Evolutionary conservation across 2,113 vertebrate species (phyloP), one percentile per base, ranked within the genome.

Genomic region (Hydropotes inermis): DNA sequence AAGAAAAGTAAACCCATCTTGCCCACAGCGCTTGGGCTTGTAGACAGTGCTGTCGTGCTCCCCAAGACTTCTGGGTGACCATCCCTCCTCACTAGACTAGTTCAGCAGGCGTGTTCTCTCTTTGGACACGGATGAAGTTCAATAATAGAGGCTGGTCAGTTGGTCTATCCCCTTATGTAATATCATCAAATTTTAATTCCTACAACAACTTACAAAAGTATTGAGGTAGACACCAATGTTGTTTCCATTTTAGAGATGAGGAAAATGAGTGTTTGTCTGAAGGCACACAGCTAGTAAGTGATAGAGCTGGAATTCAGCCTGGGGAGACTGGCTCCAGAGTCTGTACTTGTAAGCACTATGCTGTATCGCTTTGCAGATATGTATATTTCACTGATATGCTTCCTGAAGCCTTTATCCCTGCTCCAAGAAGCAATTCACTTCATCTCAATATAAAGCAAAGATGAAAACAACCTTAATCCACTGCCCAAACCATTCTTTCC

Each of bases 361-460:
- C 45, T 94, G 0, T 91, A 19, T n/a, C 74, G 61, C 50, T 95
- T 47, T 97, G 39, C 55, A 91, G 33, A 57, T 55, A 12, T 0
- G 50, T 47, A 7, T 28, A 6, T 64, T 55, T 79, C 74, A 27
- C 45, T 76, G 36, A 7, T 78, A 30, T 85, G 61, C 9, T 83
- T 96, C 43, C 85, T 25, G 2, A 92, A 87, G 58, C 57, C 84
- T 55, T 93, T 89, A 70, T 45, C 39, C 76, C 54, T 43, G 6
- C 55, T 85, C 67, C 91, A 92, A 52, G 58, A 76, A 90, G 58
- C 91, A 90, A 27, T 87, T 92, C 81, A 78, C 91, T 97, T 96
- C 91, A 81, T 95, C 97, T 96, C 93, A 95, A 96, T 96, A 94
- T 91, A 96, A 97, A 97, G 64, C 87, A 95, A 91, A 89, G 87